These are phyloP conservation scores for Lucifuga dentata DNA, from an alignment of 2,113 vertebrate genomes.

Conservation along the genomic window DNA sequence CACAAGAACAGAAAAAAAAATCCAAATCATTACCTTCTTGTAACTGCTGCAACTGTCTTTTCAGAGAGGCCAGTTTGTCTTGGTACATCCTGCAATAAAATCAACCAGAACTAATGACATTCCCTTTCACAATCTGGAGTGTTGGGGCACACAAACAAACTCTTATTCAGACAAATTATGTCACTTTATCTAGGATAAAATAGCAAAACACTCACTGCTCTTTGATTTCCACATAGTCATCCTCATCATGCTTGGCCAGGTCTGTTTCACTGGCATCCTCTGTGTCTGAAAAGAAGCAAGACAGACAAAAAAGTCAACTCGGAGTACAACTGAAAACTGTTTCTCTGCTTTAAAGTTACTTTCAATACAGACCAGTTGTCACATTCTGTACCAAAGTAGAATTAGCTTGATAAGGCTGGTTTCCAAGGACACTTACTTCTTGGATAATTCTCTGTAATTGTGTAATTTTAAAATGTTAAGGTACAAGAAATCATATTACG, in stretches of 20 bases:
- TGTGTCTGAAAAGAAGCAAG: constrained; percentile 84
- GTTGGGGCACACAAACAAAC: background rate
- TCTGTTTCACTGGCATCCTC: constrained; percentile 99
- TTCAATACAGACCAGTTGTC: too few relatives aligned
- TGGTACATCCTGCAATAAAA: constrained; percentile 92
- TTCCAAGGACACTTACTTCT: too few relatives aligned
- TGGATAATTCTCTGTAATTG: too few relatives aligned
- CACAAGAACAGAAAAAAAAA: background rate
- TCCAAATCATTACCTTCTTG: constrained; percentile 89
- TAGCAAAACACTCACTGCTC: constrained; percentile 90
- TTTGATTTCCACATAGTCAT: constrained; percentile 98
- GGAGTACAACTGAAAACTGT: background rate
- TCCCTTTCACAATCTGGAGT: background rate
- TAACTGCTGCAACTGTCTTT: constrained; percentile 94
- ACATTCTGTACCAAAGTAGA: too few relatives aligned
- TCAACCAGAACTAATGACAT: constrained; percentile 10
- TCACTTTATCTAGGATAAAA: background rate
- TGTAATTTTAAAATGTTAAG: too few relatives aligned
- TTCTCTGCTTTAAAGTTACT: background rate
- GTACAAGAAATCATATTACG: too few relatives aligned
- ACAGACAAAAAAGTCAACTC: background rate
- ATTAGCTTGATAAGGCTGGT: too few relatives aligned
- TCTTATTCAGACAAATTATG: background rate
- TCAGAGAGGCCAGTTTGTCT: constrained; percentile 96
- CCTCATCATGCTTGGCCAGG: constrained; percentile 95